Evolutionary conservation across 2,113 vertebrate species (phyloP).

Genomic region (Stercorarius parasiticus): DNA sequence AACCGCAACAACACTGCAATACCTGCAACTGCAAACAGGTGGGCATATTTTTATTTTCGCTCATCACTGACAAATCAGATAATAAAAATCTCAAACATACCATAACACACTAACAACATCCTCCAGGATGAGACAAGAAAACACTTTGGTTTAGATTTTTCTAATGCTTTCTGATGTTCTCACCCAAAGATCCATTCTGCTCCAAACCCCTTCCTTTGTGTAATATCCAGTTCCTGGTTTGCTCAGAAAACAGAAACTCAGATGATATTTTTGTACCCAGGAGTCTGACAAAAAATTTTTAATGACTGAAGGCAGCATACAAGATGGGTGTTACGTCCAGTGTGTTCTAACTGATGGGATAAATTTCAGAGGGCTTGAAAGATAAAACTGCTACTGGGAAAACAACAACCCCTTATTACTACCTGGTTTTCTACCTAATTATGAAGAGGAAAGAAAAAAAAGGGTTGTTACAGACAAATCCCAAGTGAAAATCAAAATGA

Average conservation of each 20-base stretch:
- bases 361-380: background rate
- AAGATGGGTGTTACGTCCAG: background rate
- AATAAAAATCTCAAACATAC: background rate
- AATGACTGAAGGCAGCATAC: background rate
- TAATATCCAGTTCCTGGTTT: background rate
- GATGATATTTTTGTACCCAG: background rate
- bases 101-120: background rate
- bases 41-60: background rate
- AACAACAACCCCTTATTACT: background rate
- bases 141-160: background rate
- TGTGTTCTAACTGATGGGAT: background rate
- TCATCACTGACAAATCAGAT: background rate
- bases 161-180: background rate
- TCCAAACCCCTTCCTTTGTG: background rate
- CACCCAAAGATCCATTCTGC: accelerated
- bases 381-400: background rate
- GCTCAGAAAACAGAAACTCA: background rate
- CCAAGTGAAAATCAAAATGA: background rate
- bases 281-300: background rate
- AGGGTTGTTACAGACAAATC: background rate
- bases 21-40: background rate
- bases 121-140: background rate
- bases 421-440: background rate
- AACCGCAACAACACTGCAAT: background rate
- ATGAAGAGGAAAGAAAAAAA: background rate